These are phyloP conservation scores for Linepithema humile DNA, from an alignment of 1,140 invertebrate species.

Conservation along the genomic window DNA sequence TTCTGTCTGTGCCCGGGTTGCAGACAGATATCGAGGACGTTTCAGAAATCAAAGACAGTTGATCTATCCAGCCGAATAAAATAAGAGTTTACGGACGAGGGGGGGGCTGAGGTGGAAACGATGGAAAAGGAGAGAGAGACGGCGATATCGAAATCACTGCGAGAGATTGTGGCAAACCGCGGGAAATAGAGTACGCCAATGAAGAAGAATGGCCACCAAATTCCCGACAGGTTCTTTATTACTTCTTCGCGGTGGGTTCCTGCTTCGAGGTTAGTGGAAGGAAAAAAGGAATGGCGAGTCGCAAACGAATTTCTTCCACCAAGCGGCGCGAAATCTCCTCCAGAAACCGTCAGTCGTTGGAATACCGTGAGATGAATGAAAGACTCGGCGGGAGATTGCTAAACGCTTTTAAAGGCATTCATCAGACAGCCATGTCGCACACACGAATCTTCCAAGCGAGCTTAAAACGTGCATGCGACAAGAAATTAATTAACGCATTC, in stretches of 20 bases:
- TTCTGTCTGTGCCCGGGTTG: slow-evolving; percentile 44
- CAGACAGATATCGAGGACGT: slow-evolving; percentile 57
- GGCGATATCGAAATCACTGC: slow-evolving; percentile 57
- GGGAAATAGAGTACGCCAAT: slow-evolving; percentile 73
- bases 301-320: slow-evolving; percentile 67
- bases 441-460: background rate
- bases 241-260: slow-evolving; percentile 60
- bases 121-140: background rate
- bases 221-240: slow-evolving; percentile 73
- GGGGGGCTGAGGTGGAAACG: background rate
- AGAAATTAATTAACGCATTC: slow-evolving; percentile 40
- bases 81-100: background rate
- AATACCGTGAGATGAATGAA: slow-evolving; percentile 54
- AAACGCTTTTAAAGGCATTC: slow-evolving; percentile 51
- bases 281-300: slow-evolving; percentile 34
- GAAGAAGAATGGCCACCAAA: slow-evolving; percentile 73
- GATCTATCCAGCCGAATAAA: slow-evolving; percentile 51
- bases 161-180: slow-evolving; percentile 67
- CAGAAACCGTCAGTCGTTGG: slow-evolving; percentile 52
- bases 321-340: slow-evolving; percentile 51
- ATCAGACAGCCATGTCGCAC: slow-evolving; percentile 14
- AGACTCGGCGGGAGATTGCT: slow-evolving; percentile 2
- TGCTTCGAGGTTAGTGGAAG: slow-evolving; percentile 39
- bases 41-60: slow-evolving; percentile 64
- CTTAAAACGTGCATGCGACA: slow-evolving; percentile 8